Base-by-base conservation (phyloP, 2,888 invertebrate species). In the Anorthoa munda region DNA sequence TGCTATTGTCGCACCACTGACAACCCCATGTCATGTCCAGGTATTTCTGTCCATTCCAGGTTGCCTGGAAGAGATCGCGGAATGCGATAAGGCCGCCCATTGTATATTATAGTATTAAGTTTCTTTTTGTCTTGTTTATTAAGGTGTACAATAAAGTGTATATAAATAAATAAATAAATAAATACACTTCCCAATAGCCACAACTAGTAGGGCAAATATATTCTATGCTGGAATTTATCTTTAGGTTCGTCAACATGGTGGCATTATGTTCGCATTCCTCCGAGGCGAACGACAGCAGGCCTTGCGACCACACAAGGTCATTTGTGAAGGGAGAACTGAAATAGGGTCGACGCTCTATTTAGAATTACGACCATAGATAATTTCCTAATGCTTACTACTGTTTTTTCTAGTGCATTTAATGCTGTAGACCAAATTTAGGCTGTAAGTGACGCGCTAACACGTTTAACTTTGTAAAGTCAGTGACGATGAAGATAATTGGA, bases 241-340 rank as follows among this genome's bases (percentile, higher is more conserved):
- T 80, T 81, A 86, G 86, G 88, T 90, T 92, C 91, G 92, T 93
- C 92, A 94, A 93, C 92, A 90, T 89, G 90, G 90, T 91, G 86
- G 89, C 92, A 90, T 92, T 94, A 93, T 92, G 92, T 91, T 90
- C 92, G 92, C 95, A 95, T 96, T 96, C 95, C 94, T 87, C 64
- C 89, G 92, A 93, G 91, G 91, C 91, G 90, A 93, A 91, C 94
- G 93, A 93, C 93, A 93, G 77, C 72, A 90, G 91, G 94, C 93
- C 94, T 94, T 93, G 93, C 88, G 91, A 88, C 86, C 86, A 88
- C 88, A 90, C 96, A 96, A 96, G 96, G 96, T 92, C 95, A 91
- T 83, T 90, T 91, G 96, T 95, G 95, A 95, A 95, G 95, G 96
- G 95, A 90, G 86, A 76, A 71, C 77, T 82, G 78, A 85, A 82